Evolutionary conservation across 1,140 invertebrate genomes (phyloP).

Genomic region (Meloidogyne chitwoodi): DNA sequence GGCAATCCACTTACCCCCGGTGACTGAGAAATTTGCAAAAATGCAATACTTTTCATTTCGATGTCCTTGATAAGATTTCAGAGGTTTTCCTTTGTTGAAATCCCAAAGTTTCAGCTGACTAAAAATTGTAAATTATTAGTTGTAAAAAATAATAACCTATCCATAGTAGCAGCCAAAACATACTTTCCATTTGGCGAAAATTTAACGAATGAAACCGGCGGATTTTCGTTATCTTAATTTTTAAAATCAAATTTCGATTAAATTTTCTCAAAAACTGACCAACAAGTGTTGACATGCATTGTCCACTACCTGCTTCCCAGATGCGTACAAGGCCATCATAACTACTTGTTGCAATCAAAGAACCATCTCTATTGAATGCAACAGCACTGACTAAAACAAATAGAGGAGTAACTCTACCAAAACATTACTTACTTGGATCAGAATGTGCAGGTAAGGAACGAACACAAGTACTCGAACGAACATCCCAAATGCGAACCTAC

Average conservation of each 20-base stretch:
- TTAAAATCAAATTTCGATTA: conserved; percentile 12
- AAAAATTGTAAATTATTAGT: conserved; percentile 42
- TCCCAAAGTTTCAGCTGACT: conserved; percentile 95
- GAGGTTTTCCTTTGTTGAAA: conserved; percentile 85
- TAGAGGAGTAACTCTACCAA: neutral
- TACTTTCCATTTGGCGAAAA: conserved; percentile 99
- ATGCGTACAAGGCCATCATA: conserved; percentile 99
- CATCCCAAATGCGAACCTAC: conserved; percentile 84
- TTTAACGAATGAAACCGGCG: conserved; percentile 98
- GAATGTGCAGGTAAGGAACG: conserved; percentile 93
- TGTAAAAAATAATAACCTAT: conserved; percentile 68
- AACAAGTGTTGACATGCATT: conserved; percentile 93
- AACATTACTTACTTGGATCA: conserved; percentile 70
- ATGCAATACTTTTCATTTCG: conserved; percentile 99
- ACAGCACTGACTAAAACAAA: conserved; percentile 77
- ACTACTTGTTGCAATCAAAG: conserved; percentile 93
- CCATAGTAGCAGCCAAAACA: conserved; percentile 91
- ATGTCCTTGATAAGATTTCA: conserved; percentile 96
- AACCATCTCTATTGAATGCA: conserved; percentile 94
- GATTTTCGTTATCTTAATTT: conserved; percentile 81
- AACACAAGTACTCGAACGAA: conserved; percentile 88
- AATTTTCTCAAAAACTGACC: conserved; percentile 63
- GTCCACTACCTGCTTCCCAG: conserved; percentile 98
- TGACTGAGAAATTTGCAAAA: conserved; percentile 99
- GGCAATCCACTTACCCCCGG: conserved; percentile 99